Evolutionary conservation across 2,888 invertebrate genomes (phyloP), one percentile per base, ranked within the genome.

Genomic region (Cylloceria caligata): DNA sequence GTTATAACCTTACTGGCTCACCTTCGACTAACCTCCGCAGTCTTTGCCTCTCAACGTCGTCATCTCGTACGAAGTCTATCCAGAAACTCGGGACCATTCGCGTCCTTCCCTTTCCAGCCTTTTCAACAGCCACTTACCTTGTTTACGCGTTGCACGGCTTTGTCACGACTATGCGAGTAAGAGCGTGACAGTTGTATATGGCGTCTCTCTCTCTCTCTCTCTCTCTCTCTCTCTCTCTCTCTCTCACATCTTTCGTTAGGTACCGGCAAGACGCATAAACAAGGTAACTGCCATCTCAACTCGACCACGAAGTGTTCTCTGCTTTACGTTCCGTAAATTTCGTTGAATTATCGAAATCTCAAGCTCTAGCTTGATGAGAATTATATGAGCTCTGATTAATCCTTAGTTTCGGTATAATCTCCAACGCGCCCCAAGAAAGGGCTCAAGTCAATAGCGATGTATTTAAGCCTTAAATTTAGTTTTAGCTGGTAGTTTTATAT

Each of bases 1-100:
- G 64, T 83, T 76, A 71, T 69, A 76, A 69, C 52, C 49, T 21
- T 11, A 36, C 55, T 49, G 74, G 71, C 68, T 83, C 62, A 73
- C 72, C 76, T 74, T 62, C 65, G 68, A 55, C 75, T 74, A 65
- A 80, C 75, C 75, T 60, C 52, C 39, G 49, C 11, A 75, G 65
- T 49, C 64, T 72, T 45, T 67, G 13, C 45, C 52, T 67, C 36
- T 52, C 72, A 69, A n/a, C 67, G 52, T 78, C 45, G 76, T 77
- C 62, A 30, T 36, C 36, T 60, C 30, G 60, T 21, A 13, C 72
- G 4, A 42, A 57, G 39, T 68, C 52, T 30, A 62, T 36, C 45
- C 39, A 13, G 42, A 57, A 42, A 60, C 45, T 57, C 52, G 13
- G 39, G 71, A 65, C 52, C 39, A 57, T 64, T 69, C 45, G 0